A percentile compares a stretch with the other conserved stretches of the same genome.
Evolutionary conservation across 64 coral and sea anemone species (phyloP).

Genomic region (Pachyseris speciosa): DNA sequence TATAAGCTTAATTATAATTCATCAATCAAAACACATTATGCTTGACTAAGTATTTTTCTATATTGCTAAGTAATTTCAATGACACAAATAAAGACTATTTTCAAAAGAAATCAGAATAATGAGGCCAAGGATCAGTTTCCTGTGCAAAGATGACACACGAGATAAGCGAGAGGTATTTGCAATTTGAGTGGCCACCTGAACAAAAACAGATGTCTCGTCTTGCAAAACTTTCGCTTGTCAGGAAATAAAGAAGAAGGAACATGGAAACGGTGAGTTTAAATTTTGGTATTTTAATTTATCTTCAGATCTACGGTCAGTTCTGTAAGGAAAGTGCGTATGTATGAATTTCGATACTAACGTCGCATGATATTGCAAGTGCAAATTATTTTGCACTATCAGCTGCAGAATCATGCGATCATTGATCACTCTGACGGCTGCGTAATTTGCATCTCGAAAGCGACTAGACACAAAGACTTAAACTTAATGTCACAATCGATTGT

Average conservation of each 20-base stretch:
- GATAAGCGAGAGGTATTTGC: not conserved
- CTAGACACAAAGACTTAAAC: not conserved
- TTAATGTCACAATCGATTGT: not conserved
- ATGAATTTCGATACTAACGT: too few relatives aligned
- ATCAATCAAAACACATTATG: too few relatives aligned
- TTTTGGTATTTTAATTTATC: too few relatives aligned
- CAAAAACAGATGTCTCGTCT: not conserved
- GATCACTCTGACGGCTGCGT: not conserved
- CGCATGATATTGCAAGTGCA: not conserved
- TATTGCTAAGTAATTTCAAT: too few relatives aligned
- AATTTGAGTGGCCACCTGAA: not conserved
- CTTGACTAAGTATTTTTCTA: too few relatives aligned
- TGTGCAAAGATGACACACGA: not conserved
- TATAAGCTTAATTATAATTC: too few relatives aligned
- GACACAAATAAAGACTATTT: too few relatives aligned
- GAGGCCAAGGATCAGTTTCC: not conserved
- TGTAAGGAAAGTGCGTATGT: not conserved
- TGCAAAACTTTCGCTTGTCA: not conserved
- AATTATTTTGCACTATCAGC: too few relatives aligned
- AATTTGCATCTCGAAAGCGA: not conserved
- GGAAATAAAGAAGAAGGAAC: not conserved
- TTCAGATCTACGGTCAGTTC: not conserved
- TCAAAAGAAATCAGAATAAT: not conserved
- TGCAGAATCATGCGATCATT: too few relatives aligned
- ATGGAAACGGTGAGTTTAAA: conserved; percentile 22